Conservation (phyloP, 30 jellyfish, hydroid and myxozoan genomes). For the Chrysaora quinquecirrha region DNA sequence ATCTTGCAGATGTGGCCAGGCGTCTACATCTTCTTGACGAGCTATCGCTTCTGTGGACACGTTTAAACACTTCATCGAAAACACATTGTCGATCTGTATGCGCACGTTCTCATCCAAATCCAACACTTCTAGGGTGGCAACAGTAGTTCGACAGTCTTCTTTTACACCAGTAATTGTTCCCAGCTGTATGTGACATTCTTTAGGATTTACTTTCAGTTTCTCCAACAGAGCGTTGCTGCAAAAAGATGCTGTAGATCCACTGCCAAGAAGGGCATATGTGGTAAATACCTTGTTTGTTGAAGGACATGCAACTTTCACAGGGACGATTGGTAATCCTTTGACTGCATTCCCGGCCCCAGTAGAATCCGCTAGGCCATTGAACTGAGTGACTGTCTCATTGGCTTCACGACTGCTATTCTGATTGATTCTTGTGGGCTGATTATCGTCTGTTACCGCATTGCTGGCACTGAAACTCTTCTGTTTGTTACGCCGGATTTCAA, state of each 20-base stretch:
- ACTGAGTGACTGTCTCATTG: not conserved
- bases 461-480: no score
- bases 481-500: slow-evolving; percentile 24
- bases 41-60: slow-evolving; percentile 9
- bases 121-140: slow-evolving; percentile 14
- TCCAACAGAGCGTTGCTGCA: slow-evolving; percentile 11
- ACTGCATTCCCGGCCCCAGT: slow-evolving; percentile 54
- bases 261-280: slow-evolving; percentile 65
- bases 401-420: not conserved
- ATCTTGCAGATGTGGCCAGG: slow-evolving; percentile 19
- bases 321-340: slow-evolving; percentile 44
- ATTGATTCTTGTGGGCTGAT: not conserved
- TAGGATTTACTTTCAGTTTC: slow-evolving; percentile 10
- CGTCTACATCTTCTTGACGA: not conserved
- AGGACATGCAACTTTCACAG: slow-evolving; percentile 26
- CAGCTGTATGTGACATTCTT: slow-evolving; percentile 10
- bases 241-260: slow-evolving; percentile 63
- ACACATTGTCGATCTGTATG: slow-evolving; percentile 5
- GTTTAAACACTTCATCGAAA: not conserved
- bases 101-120: slow-evolving; percentile 4
- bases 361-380: slow-evolving; percentile 25
- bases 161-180: slow-evolving; percentile 12
- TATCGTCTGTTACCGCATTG: no score
- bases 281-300: not conserved
- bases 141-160: not conserved